Evolutionary conservation across 2,113 vertebrate species (phyloP).

Genomic region (Alces alces): DNA sequence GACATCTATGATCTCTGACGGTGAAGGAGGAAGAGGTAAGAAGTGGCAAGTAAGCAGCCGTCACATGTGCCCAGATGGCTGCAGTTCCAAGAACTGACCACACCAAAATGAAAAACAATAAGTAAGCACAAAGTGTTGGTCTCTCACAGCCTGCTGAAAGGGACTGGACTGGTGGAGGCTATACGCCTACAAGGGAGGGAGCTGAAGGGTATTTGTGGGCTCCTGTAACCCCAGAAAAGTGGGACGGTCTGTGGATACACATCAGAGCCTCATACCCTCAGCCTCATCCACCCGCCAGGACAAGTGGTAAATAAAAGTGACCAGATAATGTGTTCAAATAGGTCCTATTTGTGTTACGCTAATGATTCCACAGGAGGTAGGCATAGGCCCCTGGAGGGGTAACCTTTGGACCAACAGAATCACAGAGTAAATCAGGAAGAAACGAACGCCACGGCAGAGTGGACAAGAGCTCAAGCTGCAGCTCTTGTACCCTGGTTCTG

Average conservation of each 20-base stretch:
- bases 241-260: neutral
- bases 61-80: neutral
- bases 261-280: accelerated
- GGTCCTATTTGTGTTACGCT: neutral
- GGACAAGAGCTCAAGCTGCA: neutral
- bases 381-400: neutral
- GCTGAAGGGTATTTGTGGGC: too few relatives aligned
- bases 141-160: neutral
- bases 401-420: neutral
- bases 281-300: neutral
- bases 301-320: neutral
- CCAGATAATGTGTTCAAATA: neutral
- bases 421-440: neutral
- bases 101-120: neutral
- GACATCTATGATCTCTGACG: neutral
- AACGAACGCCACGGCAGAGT: neutral
- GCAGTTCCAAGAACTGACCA: neutral
- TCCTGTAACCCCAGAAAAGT: neutral
- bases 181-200: neutral
- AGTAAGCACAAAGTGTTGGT: neutral
- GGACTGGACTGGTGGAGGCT: too few relatives aligned
- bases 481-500: neutral
- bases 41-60: neutral
- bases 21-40: neutral
- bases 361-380: neutral